Evolutionary conservation across 23 tunicate species (phyloP), one percentile per base, ranked within the genome.

Genomic region (Halocynthia roretzi): DNA sequence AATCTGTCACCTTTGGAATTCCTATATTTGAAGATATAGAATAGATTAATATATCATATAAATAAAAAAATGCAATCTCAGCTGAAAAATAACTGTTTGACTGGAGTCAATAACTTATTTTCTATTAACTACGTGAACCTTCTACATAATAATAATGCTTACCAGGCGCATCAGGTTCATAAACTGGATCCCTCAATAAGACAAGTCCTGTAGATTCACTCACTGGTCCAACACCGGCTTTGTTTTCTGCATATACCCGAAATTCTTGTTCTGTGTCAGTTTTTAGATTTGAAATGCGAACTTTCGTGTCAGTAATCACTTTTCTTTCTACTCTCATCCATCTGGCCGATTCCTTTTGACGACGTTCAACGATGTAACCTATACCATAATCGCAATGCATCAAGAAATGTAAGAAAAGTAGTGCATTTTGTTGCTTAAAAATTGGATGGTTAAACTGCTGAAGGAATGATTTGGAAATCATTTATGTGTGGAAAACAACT

Each of bases 341-440:
- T 70, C 96, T 76, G 5, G 91, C 54, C 0, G 99, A 83, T 67
- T 84, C 81, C 80, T 82, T 81, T 49, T 87, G 83, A 52, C 90
- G 82, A 20, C 87, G 62, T 52, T 94, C 99, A 67, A 94, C 80
- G 70, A 88, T 84, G 85, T 94, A 94, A 17, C 99, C 99, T 54
- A 66, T 0, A 31, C 44, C 44, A 31, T 31, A 31, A 31, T 31
- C 44, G 44, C 4, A 31, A 31, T 31, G 44, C 44, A 31, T 31
- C 44, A 31, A 31, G 44, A 31, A 31, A 31, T 31, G 44, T 31
- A 31, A 31, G 44, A 31, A 31, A 4, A 31, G 44, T 31, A 31
- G 44, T 31, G 44, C 44, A 31, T 31, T 31, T 31, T 31, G 44
- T 1, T 31, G 44, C 44, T 31, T 31, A 31, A 4, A 31, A 31